phyloP scores from a whole-genome alignment of 2,113 vertebrate genomes.

The Erythrolamprus reginae region DNA sequence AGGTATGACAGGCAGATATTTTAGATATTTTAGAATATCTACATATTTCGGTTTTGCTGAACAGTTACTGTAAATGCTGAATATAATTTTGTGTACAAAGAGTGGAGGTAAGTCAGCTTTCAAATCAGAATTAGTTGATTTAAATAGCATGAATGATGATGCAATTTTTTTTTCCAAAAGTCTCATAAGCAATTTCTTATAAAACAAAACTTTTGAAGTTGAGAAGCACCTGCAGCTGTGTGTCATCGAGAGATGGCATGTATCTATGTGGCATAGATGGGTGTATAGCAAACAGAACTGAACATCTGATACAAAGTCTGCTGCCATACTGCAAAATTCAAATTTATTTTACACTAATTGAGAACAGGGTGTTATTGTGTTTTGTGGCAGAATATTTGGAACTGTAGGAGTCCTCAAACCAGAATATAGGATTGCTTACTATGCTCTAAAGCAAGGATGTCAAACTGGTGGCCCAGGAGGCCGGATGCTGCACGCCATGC shows the following conservation, averaged over 20 bases:
- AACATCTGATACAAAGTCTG: neutral
- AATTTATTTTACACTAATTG: neutral
- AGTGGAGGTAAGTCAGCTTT: neutral
- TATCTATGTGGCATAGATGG: neutral
- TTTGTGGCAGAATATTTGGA: neutral
- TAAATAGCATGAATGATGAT: neutral
- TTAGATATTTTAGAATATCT: neutral
- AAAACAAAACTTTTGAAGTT: neutral
- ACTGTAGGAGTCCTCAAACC: neutral
- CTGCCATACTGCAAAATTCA: neutral
- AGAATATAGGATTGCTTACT: neutral
- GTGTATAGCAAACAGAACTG: neutral
- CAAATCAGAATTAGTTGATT: neutral
- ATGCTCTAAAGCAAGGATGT: constrained; percentile 5
- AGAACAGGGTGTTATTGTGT: neutral
- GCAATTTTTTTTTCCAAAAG: neutral
- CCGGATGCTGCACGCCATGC: no score
- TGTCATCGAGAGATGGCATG: neutral
- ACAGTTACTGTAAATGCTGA: neutral
- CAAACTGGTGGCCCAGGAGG: no score
- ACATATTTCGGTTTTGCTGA: neutral
- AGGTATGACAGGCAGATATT: neutral
- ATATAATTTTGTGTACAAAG: neutral
- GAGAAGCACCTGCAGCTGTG: neutral
- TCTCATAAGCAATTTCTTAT: neutral